A percentile compares a stretch with the other conserved stretches of the same genome.
Conservation (phyloP, 2,797 vertebrate species). For the Gallinago stenura region DNA sequence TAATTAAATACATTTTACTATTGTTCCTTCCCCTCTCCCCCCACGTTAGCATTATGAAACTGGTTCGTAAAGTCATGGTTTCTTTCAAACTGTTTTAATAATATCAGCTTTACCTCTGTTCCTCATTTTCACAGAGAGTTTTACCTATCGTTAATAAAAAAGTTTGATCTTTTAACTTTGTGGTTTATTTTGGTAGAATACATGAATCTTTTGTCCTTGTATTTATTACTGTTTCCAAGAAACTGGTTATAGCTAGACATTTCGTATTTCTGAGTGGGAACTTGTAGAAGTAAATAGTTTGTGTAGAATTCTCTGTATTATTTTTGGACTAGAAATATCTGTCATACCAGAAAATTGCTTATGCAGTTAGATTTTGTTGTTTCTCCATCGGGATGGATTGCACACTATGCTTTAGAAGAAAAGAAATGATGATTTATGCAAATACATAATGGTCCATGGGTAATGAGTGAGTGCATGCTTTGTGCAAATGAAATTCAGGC, state of each 20-base stretch:
- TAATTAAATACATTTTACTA: background rate
- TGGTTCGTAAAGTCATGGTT: background rate
- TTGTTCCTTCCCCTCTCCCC: background rate
- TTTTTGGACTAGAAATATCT: slow-evolving; percentile 35
- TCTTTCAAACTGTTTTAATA: background rate
- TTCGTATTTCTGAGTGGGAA: background rate
- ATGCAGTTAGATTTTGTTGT: slow-evolving; percentile 22
- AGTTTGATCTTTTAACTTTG: background rate
- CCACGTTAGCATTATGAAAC: background rate
- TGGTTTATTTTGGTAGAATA: background rate
- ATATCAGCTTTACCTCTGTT: background rate
- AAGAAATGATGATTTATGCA: slow-evolving; percentile 17
- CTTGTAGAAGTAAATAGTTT: background rate
- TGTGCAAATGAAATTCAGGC: background rate
- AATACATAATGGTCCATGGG: background rate
- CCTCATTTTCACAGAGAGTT: background rate
- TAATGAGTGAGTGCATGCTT: slow-evolving; percentile 8
- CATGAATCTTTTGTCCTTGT: background rate
- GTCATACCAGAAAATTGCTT: background rate
- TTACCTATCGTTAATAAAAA: background rate
- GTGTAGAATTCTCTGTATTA: background rate
- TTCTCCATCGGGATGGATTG: background rate
- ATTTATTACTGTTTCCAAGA: background rate
- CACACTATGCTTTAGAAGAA: background rate
- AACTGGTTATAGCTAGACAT: background rate